Evolutionary conservation across 2,797 vertebrate genomes (phyloP), one percentile per base, ranked within the genome.

Genomic region (Leptoclinus maculatus): DNA sequence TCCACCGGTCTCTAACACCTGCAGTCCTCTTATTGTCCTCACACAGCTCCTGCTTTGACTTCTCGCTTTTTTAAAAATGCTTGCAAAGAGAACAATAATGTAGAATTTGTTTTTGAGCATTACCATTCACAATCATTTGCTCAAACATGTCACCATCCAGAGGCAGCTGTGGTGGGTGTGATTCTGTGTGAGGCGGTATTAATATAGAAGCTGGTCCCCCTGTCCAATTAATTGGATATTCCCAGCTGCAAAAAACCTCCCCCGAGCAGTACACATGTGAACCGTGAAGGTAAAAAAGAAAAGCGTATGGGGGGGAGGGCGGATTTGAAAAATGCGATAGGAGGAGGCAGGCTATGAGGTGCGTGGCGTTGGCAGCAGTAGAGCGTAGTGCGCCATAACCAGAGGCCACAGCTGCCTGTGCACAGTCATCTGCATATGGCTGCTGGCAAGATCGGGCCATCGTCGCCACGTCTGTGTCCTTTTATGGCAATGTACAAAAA

Each of bases 331-430:
- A 41, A 51, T 51, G 78, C 14, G 43, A 66, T 45, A 19, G 81
- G 65, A 34, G 19, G 75, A 60, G 79, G 58, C 67, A 79, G 59
- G 59, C 66, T 53, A 47, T 38, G 72, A 85, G 83, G 66, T 62
- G 69, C 14, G 7, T 62, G 0, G n/a, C n/a, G 8, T 63, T 45
- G 66, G 80, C 82, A 76, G 80, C 74, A 78, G 66, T 47, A 51
- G 81, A 85, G 83, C 49, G 29, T 34, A 68, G 74, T 51, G 39
- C 63, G 25, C 32, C 74, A 12, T 89, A 86, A 94, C 91, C 87
- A 53, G 73, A 79, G 82, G 88, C 72, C 86, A 84, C 93, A 93
- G 93, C 92, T 93, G 92, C 82, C 80, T 79, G 74, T 51, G 83
- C 66, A 47, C 69, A 66, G 63, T 81, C 82, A 74, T 93, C 83